phyloP scores from a whole-genome alignment of 2,797 vertebrate species.

The Sebastes wilsoni region DNA sequence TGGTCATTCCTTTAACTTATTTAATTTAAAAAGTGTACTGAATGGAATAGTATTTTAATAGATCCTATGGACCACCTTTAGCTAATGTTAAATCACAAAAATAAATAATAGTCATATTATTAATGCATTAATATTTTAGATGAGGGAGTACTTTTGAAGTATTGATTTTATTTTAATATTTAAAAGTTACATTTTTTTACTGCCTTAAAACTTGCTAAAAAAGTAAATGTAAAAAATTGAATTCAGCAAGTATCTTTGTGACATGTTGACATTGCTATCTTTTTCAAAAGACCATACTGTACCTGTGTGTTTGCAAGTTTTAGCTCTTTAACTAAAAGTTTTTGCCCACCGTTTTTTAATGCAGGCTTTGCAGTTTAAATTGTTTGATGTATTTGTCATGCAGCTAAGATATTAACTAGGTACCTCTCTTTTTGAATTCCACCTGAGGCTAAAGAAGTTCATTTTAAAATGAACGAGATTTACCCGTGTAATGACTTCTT shows the following conservation, averaged over 20 bases:
- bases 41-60: no score
- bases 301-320: background rate
- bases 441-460: background rate
- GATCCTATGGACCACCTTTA: background rate
- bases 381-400: background rate
- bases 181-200: background rate
- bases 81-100: background rate
- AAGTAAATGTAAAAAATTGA: background rate
- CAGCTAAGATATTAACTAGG: background rate
- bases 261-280: background rate
- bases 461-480: background rate
- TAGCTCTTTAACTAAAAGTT: background rate
- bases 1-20: background rate
- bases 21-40: background rate
- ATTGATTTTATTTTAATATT: background rate
- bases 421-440: background rate
- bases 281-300: background rate
- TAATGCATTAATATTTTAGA: background rate
- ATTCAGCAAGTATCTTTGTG: background rate
- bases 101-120: background rate
- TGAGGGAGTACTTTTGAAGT: background rate
- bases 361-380: no score
- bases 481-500: background rate
- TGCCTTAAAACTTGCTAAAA: background rate
- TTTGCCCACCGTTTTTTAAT: background rate